A percentile compares a stretch with the other conserved stretches of the same genome.
Conservation (phyloP, 2,797 vertebrate genomes). For the Helarctos malayanus region DNA sequence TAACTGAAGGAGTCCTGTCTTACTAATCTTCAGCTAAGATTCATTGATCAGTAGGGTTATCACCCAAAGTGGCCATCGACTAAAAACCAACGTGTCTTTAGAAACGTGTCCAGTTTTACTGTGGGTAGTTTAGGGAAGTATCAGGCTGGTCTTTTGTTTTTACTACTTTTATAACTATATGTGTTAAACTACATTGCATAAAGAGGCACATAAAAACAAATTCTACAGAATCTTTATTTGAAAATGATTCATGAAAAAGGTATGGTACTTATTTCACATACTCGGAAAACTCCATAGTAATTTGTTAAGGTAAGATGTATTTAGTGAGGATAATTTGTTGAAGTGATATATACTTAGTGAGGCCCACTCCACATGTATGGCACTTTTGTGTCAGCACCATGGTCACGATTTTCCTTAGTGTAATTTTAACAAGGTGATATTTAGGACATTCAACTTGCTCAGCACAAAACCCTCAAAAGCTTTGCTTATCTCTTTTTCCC, state of each 20-base stretch:
- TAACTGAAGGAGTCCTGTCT: not conserved
- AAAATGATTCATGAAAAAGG: not conserved
- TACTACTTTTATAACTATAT: not conserved
- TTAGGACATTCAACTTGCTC: not conserved
- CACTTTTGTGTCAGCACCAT: not conserved
- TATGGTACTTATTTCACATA: not conserved
- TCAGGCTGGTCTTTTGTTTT: not conserved
- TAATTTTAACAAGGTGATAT: not conserved
- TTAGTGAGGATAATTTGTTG: not conserved
- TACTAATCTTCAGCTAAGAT: not conserved
- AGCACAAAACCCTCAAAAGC: not conserved
- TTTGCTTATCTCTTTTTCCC: not conserved
- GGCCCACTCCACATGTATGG: not conserved
- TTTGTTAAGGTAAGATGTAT: not conserved
- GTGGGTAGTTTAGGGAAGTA: not conserved
- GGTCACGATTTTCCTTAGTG: not conserved
- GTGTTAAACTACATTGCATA: not conserved
- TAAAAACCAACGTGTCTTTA: not conserved
- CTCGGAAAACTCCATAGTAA: not conserved
- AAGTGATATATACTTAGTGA: not conserved
- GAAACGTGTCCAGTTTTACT: not conserved
- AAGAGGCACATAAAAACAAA: not conserved
- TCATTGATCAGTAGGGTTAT: not conserved
- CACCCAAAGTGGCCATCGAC: not conserved
- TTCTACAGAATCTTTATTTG: not conserved